These are phyloP conservation scores for Acanthosepion esculentum DNA, from an alignment of 2,888 invertebrate species.

Conservation along the genomic window DNA sequence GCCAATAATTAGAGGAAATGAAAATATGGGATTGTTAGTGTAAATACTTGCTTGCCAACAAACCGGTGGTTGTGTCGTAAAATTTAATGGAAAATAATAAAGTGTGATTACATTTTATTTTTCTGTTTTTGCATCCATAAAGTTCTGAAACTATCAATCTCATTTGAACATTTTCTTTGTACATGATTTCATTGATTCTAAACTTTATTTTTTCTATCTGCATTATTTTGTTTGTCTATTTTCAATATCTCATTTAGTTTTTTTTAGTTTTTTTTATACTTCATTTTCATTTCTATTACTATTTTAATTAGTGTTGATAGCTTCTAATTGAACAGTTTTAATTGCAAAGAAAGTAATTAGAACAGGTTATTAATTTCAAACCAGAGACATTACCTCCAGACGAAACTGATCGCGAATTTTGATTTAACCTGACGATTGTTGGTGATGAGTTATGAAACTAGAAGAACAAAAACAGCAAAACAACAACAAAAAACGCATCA, in stretches of 20 bases:
- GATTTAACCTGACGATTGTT: background rate
- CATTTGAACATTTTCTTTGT: background rate
- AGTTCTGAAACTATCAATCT: background rate
- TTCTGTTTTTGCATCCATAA: background rate
- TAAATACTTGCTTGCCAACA: background rate
- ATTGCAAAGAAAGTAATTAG: conserved; percentile 6
- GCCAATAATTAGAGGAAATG: no score
- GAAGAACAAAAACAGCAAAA: background rate
- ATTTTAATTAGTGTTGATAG: background rate
- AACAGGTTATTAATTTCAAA: background rate
- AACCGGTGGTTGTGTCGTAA: background rate
- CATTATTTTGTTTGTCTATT: background rate
- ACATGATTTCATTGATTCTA: background rate
- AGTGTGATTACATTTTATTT: background rate
- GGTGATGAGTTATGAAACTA: background rate
- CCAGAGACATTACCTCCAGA: background rate
- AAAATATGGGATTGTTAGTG: background rate
- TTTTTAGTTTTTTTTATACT: background rate
- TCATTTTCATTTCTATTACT: background rate
- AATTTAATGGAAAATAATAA: background rate
- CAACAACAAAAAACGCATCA: no score
- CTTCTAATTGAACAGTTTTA: conserved; percentile 33
- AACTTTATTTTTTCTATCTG: background rate
- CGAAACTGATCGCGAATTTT: background rate
- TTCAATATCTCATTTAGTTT: background rate